Base-by-base conservation (phyloP, 2,113 vertebrate species). In the Probosciger aterrimus region DNA sequence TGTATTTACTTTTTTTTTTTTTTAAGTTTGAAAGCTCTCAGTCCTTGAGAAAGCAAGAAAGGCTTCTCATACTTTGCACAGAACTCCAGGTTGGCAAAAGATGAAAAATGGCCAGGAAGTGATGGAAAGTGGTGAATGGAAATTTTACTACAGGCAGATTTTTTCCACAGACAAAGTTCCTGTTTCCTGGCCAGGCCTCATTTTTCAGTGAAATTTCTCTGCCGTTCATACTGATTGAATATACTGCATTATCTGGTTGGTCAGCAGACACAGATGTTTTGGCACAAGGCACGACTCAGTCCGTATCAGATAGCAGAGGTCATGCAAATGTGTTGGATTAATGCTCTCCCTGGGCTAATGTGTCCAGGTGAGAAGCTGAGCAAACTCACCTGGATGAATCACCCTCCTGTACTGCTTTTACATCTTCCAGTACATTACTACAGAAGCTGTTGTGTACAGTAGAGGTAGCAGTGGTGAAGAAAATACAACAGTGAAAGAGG, bases 231-330 rank as follows among this genome's bases (percentile, higher is more conserved):
- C 11, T 31, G 19, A 43, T 18, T 16, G 31, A 75, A 60, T 80
- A 41, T 59, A 10, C 3, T 14, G 1, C 0, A 4, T 74, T 57
- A 31, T 44, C 55, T n/a, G 15, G 8, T 35, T 49, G 17, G 28
- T 75, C 46, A 87, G 55, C 60, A 84, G 73, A 10, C 20, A 65
- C n/a, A 33, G 33, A 14, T 0, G 0, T 28, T 14, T 14, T 41
- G 70, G 46, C 31, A n/a, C 31, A 8, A 37, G 41, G 22, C 6
- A 28, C 2, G 10, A 10, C 22, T 20, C 3, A 17, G 18, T 15
- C 43, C 0, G 1, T 18, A 37, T 3, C 35, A 18, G 62, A 2
- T 3, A 33, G 20, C 16, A 24, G 68, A 77, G 10, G 19, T 65
- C 41, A n/a, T 7, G 4, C 4, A 28, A 6, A 31, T 6, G 14